Percentiles rank a stretch among this genome's conserved stretches.
phyloP scores from a whole-genome alignment of 1,140 invertebrate genomes.

The Pogonus chalceus region DNA sequence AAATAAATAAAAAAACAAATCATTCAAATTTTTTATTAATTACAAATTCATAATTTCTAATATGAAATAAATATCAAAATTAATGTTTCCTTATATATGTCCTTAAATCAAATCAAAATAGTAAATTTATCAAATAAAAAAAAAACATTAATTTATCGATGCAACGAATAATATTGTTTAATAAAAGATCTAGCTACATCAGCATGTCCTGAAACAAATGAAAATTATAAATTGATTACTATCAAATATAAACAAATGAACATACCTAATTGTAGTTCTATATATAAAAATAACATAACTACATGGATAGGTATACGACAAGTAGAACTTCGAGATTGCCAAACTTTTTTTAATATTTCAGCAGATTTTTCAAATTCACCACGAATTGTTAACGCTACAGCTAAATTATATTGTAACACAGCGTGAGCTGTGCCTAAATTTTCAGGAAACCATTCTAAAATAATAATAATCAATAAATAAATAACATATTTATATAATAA shows the following conservation, averaged over 20 bases:
- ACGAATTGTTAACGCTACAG: constrained; percentile 62
- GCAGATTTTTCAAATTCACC: constrained; percentile 67
- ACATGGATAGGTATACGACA: constrained; percentile 61
- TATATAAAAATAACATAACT: constrained; percentile 59
- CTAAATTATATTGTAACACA: constrained; percentile 70
- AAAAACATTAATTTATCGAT: too few species aligned
- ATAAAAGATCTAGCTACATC: constrained; percentile 43
- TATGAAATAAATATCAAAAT: too few species aligned
- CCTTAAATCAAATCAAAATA: too few species aligned
- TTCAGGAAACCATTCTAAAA: constrained; percentile 57
- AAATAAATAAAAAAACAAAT: too few species aligned
- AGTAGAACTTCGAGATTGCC: constrained; percentile 44
- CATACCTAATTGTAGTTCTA: constrained; percentile 60
- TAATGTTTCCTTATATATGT: too few species aligned
- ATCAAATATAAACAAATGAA: constrained; percentile 10
- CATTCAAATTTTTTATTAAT: too few species aligned
- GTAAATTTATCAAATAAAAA: too few species aligned
- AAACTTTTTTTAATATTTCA: constrained; percentile 55
- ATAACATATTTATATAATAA: neutral
- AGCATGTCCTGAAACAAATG: constrained; percentile 42
- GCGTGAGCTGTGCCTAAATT: constrained; percentile 52
- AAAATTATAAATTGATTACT: constrained; percentile 14
- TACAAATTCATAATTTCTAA: too few species aligned
- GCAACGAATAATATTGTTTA: constrained; percentile 40
- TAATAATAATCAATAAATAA: constrained; percentile 19